Conservation (phyloP, 1,140 invertebrate genomes). For the Medauroidea extradentata region DNA sequence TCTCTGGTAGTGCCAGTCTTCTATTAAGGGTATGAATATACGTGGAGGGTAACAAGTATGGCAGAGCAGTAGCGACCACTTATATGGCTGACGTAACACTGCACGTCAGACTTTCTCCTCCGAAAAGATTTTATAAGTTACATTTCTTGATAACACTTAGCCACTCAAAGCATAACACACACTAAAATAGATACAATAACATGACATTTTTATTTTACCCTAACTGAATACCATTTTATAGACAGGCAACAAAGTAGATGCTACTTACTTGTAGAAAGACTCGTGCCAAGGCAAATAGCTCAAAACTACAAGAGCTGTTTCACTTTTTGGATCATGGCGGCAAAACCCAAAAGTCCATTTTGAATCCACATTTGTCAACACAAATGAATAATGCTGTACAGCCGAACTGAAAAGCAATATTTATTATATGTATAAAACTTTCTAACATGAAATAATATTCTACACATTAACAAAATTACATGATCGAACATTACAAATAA, state of each 20-base stretch:
- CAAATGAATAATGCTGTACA: slow-evolving; percentile 88
- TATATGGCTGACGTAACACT: no score
- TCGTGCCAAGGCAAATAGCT: slow-evolving; percentile 94
- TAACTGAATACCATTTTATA: not conserved
- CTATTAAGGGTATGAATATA: no score
- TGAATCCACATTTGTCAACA: slow-evolving; percentile 86
- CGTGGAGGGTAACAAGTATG: no score
- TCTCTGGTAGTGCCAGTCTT: no score
- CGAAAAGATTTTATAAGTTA: no score
- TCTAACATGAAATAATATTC: no score
- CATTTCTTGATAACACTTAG: not conserved
- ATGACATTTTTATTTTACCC: not conserved
- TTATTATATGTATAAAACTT: no score
- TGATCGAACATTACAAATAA: no score
- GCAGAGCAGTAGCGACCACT: no score
- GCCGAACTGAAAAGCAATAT: slow-evolving; percentile 50
- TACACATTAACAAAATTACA: no score
- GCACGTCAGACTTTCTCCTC: no score
- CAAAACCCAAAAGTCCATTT: slow-evolving; percentile 97
- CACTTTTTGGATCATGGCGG: slow-evolving; percentile 78
- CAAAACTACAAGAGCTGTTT: slow-evolving; percentile 70
- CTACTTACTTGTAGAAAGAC: slow-evolving; percentile 80
- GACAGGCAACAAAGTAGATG: no score
- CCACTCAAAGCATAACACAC: not conserved
- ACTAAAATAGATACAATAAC: not conserved